Base-by-base conservation (phyloP, 1,140 invertebrate genomes). In the Steinernema khuongi region DNA sequence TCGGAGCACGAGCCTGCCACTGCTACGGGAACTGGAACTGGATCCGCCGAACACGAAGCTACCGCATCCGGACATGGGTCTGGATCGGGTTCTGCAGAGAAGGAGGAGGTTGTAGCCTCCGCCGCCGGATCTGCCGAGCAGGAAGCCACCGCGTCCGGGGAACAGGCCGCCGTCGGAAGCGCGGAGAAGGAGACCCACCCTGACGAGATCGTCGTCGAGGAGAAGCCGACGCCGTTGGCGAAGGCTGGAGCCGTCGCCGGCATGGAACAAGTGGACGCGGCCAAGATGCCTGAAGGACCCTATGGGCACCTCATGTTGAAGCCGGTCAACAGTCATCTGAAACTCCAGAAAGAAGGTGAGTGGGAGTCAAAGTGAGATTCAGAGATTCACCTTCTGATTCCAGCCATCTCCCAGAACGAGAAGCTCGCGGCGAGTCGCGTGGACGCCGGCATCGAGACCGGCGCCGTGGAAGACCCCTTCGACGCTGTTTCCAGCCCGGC, bases 241-340 rank as follows among this genome's bases (percentile, higher is more conserved):
- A 41, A n/a, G 14, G 50, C 50, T 26, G 50, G 50, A 11, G 50
- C 50, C 50, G 50, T n/a, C n/a, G n/a, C 50, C 26, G 7, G 7
- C 36, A 41, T 41, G 36, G 36, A 41, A n/a, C 36, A 70, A 30
- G 68, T 74, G 1, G 32, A 36, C 31, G 50, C 74, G 1, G 66
- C 72, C 33, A 33, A 33, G 41, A 26, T 73, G 19, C 66, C 72
- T 17, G 36, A 71, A 7, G 70, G 69, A n/a, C 44, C 66, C 41
- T 41, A 71, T 18, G 71, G 66, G 29, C 68, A 70, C 28, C 28
- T 77, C 26, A 76, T 69, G 36, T 22, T 73, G 1, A 77, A 77
- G 67, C 36, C 70, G 26, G 69, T 68, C 11, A 44, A 19, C 1
- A 60, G 31, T 18, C 31, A 74, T 30, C 18, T 26, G 7, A 29